Evolutionary conservation across 2,888 invertebrate genomes (phyloP).

Genomic region (Ectobius pallidus): DNA sequence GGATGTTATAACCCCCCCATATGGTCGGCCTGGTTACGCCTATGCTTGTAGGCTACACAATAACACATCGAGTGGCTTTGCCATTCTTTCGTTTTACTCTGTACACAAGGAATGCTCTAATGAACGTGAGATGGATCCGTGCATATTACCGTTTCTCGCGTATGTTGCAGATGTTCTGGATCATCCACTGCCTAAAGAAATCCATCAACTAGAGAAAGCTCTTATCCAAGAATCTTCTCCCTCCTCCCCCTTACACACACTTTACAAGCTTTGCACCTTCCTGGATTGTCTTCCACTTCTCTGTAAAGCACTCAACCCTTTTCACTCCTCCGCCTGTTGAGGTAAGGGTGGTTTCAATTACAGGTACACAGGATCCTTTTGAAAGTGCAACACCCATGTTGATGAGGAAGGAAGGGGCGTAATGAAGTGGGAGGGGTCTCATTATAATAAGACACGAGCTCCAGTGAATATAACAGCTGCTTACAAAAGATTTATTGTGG

Average conservation of each 20-base stretch:
- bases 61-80: too few relatives aligned
- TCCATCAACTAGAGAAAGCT: slow-evolving; percentile 23
- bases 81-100: too few relatives aligned
- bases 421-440: too few relatives aligned
- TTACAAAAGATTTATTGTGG: too few relatives aligned
- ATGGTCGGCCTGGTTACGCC: too few relatives aligned
- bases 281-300: slow-evolving; percentile 1
- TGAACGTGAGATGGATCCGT: too few relatives aligned
- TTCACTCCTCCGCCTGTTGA: not conserved
- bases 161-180: slow-evolving; percentile 25
- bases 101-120: too few relatives aligned
- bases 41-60: too few relatives aligned
- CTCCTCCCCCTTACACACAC: not conserved
- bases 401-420: not conserved
- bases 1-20: too few relatives aligned
- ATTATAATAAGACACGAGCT: too few relatives aligned
- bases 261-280: slow-evolving; percentile 15
- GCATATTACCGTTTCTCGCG: too few relatives aligned
- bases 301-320: not conserved
- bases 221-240: slow-evolving; percentile 9
- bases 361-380: not conserved
- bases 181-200: slow-evolving; percentile 15
- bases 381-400: not conserved
- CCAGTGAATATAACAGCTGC: too few relatives aligned
- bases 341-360: not conserved